Percentiles rank a stretch among this genome's conserved stretches.
phyloP scores from a whole-genome alignment of 2,888 invertebrate genomes.

The Papilio protenor region DNA sequence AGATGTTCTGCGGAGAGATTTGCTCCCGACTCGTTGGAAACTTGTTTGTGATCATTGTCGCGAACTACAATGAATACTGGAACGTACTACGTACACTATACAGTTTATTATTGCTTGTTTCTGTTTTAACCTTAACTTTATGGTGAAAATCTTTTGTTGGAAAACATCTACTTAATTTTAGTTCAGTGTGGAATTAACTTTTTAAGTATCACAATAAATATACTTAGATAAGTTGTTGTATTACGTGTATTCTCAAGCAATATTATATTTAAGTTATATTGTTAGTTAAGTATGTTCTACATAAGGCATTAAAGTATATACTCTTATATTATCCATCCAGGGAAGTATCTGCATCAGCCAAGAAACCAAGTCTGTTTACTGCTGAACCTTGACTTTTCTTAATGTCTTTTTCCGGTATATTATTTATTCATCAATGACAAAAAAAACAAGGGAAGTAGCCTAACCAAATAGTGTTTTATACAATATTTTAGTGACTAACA shows the following conservation, averaged over 20 bases:
- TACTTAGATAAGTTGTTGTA: slow-evolving; percentile 4
- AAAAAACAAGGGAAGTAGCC: neutral
- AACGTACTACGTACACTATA: slow-evolving; percentile 57
- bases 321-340: too few species aligned
- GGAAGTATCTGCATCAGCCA: too few species aligned
- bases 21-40: slow-evolving; percentile 63
- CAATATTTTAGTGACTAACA: slow-evolving; percentile 11
- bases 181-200: slow-evolving; percentile 1
- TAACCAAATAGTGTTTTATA: slow-evolving; percentile 3
- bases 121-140: slow-evolving; percentile 56
- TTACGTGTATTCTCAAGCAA: slow-evolving; percentile 75
- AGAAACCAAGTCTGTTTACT: neutral
- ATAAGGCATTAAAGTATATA: too few species aligned
- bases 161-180: slow-evolving; percentile 45
- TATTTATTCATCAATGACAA: neutral
- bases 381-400: neutral
- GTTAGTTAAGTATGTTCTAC: neutral
- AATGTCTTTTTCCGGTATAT: neutral
- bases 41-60: slow-evolving; percentile 67
- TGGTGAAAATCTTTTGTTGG: slow-evolving; percentile 50
- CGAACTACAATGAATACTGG: slow-evolving; percentile 53
- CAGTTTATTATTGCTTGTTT: slow-evolving; percentile 51
- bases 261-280: slow-evolving; percentile 48
- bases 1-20: slow-evolving; percentile 71
- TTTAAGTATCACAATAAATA: neutral